Evolutionary conservation across 2,888 invertebrate genomes (phyloP), one percentile per base, ranked within the genome.

Genomic region (Volucella bombylans): DNA sequence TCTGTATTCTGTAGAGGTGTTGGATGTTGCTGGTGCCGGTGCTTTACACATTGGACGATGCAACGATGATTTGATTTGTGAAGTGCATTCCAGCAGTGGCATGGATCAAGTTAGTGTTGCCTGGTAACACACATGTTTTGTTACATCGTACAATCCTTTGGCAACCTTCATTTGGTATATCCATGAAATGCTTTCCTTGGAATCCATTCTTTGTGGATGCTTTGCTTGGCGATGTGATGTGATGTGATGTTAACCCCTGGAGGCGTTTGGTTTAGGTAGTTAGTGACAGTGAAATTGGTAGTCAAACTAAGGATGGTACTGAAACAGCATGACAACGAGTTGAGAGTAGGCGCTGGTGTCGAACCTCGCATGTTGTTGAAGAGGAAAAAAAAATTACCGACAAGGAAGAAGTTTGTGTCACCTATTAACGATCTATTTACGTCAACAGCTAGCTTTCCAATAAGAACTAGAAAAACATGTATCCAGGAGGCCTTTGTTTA

Each of bases 41-140:
- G 38, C 38, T 65, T 57, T 52, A 54, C 47, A 71, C 41, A 65
- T 77, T 77, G 31, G 59, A 71, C 59, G 62, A 31, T 65, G 71
- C 61, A 52, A 54, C 41, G 59, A 55, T 67, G 69, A 65, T 81
- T 81, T 65, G 74, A 81, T 81, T 81, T 61, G 45, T 54, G 81
- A 43, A 47, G 74, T 55, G 55, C 39, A 43, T 31, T 49, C 23
- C 31, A 31, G 31, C 31, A 31, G 31, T 31, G 31, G 31, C 31
- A 31, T 31, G 31, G 6, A 31, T 31, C 31, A 6, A 31, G 31
- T 6, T 31, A 31, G 31, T 31, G 38, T 54, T 72, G 23, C 64
- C 38, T 10, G 14, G 49, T 49, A 39, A 8, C 18, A 47, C 18
- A 47, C 10, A 62, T 11, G 15, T 69, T 45, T 12, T 43, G 18